Conservation (phyloP, 2,797 vertebrate species). For the Columba guinea region DNA sequence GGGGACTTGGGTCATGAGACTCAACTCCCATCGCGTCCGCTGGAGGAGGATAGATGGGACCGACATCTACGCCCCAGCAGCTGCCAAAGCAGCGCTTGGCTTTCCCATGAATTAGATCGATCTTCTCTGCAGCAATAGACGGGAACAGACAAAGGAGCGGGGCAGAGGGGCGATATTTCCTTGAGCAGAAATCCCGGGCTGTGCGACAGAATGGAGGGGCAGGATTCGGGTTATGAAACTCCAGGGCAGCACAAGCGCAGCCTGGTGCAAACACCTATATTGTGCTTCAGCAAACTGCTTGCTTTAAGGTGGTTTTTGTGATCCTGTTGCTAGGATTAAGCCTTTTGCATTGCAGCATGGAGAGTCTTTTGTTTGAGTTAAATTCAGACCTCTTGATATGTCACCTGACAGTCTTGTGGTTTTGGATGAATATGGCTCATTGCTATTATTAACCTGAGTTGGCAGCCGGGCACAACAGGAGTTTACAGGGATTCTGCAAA, state of each 20-base stretch:
- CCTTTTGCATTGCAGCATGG: slow-evolving; percentile 61
- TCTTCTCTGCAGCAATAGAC: not conserved
- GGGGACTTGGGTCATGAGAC: slow-evolving; percentile 40
- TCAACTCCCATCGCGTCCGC: slow-evolving; percentile 24
- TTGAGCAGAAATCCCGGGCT: not conserved
- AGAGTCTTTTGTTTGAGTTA: slow-evolving; percentile 78
- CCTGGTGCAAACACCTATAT: not conserved
- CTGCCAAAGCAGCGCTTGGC: slow-evolving; percentile 32
- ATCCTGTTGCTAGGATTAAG: slow-evolving; percentile 60
- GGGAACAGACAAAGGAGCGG: slow-evolving; percentile 20
- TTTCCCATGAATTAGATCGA: slow-evolving; percentile 50
- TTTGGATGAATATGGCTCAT: slow-evolving; percentile 92
- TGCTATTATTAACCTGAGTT: slow-evolving; percentile 91
- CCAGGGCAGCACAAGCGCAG: slow-evolving; percentile 2
- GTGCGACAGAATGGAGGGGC: slow-evolving; percentile 35
- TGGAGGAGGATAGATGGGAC: slow-evolving; percentile 48
- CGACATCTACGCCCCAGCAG: not conserved
- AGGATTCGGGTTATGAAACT: slow-evolving; percentile 36
- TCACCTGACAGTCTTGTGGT: slow-evolving; percentile 96
- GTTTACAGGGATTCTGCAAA: slow-evolving; percentile 75
- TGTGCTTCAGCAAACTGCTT: not conserved
- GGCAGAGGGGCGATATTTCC: not conserved
- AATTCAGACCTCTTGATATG: slow-evolving; percentile 79
- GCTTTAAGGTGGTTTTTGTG: slow-evolving; percentile 39
- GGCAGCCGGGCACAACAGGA: slow-evolving; percentile 74